phyloP scores from a whole-genome alignment of 2,113 vertebrate species.

The Dicrurus megarhynchus region DNA sequence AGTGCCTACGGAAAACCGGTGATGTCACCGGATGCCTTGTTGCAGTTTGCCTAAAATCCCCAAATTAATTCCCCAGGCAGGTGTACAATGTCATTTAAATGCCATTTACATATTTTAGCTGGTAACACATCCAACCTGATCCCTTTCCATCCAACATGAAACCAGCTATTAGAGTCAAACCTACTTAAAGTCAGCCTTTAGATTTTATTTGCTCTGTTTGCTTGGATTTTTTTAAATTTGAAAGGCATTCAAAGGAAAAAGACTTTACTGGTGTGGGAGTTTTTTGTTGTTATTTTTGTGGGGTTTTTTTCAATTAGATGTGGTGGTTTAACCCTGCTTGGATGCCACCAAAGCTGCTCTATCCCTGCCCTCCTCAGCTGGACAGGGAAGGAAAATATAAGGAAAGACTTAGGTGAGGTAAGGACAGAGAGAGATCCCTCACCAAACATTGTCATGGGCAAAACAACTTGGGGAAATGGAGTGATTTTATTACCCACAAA shows the following conservation, averaged over 20 bases:
- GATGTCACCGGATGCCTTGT: not conserved
- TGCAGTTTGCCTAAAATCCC: not conserved
- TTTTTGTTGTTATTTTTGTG: not conserved
- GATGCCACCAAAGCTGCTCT: not conserved
- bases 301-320: not conserved
- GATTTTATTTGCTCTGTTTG: not conserved
- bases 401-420: not conserved
- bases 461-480: not conserved
- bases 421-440: not conserved
- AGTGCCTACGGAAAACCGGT: fast-evolving
- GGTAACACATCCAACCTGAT: not conserved
- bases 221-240: not conserved
- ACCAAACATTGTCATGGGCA: not conserved
- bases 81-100: not conserved
- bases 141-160: not conserved
- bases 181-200: not conserved
- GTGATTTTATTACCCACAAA: not conserved
- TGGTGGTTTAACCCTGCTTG: not conserved
- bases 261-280: fast-evolving
- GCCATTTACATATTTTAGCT: not conserved
- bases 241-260: not conserved
- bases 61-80: not conserved
- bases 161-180: not conserved
- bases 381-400: not conserved
- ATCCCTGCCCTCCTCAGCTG: not conserved